Evolutionary conservation across 1,140 invertebrate genomes (phyloP).

Genomic region (Limonius californicus): DNA sequence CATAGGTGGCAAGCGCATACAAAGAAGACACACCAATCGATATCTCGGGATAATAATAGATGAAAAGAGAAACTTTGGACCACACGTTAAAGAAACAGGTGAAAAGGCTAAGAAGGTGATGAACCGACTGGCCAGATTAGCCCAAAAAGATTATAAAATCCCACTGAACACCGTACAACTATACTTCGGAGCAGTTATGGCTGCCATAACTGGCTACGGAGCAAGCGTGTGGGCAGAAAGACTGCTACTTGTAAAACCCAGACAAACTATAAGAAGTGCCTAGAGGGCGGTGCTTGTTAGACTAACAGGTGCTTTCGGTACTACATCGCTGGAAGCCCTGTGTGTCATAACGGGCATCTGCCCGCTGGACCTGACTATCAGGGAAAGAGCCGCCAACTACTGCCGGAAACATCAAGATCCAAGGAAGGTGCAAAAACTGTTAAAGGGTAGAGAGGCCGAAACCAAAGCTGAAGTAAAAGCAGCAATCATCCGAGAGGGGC

Average conservation of each 20-base stretch:
- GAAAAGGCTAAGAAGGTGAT: background rate
- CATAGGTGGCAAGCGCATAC: too few species aligned
- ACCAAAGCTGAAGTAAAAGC: too few species aligned
- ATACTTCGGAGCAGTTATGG: background rate
- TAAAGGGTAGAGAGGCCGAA: too few species aligned
- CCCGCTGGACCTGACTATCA: conserved; percentile 1
- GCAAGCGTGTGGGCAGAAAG: conserved; percentile 10
- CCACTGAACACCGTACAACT: background rate
- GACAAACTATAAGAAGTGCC: background rate
- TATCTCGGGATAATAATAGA: too few species aligned
- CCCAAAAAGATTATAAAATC: conserved; percentile 1
- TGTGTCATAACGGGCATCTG: background rate
- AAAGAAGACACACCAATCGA: too few species aligned
- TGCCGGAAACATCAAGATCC: background rate
- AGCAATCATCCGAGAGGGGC: too few species aligned
- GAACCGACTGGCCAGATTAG: background rate
- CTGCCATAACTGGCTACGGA: background rate
- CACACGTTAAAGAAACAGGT: background rate
- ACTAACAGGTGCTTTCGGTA: conserved; percentile 10
- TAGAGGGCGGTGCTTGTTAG: background rate
- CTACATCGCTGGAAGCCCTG: conserved; percentile 9
- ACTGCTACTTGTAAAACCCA: background rate
- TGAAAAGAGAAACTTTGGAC: background rate
- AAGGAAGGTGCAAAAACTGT: too few species aligned
- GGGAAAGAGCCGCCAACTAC: conserved; percentile 7